Evolutionary conservation across 2,797 vertebrate species (phyloP), one percentile per base, ranked within the genome.

Genomic region (Silurus aristotelis): DNA sequence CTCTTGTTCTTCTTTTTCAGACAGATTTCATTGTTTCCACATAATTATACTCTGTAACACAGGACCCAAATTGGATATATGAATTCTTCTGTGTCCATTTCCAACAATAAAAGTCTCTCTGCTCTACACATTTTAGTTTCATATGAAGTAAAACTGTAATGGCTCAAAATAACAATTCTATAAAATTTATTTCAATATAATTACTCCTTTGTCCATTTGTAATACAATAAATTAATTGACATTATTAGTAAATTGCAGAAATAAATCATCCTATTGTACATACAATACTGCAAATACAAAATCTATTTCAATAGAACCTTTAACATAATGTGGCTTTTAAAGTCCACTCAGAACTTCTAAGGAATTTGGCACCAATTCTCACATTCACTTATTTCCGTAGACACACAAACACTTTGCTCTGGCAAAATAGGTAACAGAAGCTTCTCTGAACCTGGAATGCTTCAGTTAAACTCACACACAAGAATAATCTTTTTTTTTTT

Each of bases 1-100:
- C 55, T 20, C 17, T 67, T 12, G 67, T 85, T 82, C 73, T 15
- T 70, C 56, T 56, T 17, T n/a, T 83, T 55, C 66, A 66, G 6
- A 31, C 71, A 64, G 25, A 38, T 60, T 86, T 86, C 66, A 83
- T 86, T 83, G 67, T 55, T 79, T 77, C 81, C 85, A 79, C 79
- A 22, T 83, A 66, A 68, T 55, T 83, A 43, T 64, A 71, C 19
- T 63, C 63, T 38, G 38, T 38, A 79, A 79, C 67, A 64, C 60
- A 14, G 52, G 48, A 0, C 20, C 64, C 60, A 12, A 63, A 5
- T 76, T 58, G 38, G 38, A 38, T 38, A 38, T 38, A 38, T 38
- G 38, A 38, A 38, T 38, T 2, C 38, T 38, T 38, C 38, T 38
- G 38, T 38, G 38, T 38, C 38, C 38, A 48, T 78, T 43, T 20